These are phyloP conservation scores for Gastracanthus pulcherrimus DNA, from an alignment of 2,888 invertebrate species.

Conservation along the genomic window DNA sequence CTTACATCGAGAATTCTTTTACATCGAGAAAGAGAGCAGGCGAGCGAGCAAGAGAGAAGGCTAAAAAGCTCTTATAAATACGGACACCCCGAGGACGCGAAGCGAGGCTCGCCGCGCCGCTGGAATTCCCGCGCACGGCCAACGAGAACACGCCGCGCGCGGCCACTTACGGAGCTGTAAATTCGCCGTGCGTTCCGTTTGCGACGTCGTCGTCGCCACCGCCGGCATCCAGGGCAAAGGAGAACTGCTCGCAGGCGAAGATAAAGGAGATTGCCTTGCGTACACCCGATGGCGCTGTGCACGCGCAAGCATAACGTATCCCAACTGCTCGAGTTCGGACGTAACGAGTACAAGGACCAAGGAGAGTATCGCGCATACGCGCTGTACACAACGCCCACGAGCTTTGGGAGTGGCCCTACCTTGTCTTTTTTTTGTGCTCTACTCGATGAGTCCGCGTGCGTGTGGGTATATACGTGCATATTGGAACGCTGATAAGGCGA, in stretches of 20 bases:
- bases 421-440: background rate
- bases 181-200: background rate
- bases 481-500: background rate
- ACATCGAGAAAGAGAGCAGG: too few relatives aligned
- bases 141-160: too few relatives aligned
- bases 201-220: too few relatives aligned
- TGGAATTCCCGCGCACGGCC: conserved; percentile 19
- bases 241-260: too few relatives aligned
- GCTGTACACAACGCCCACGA: conserved; percentile 39
- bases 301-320: background rate
- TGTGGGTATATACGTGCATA: too few relatives aligned
- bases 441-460: too few relatives aligned
- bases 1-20: too few relatives aligned
- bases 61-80: conserved; percentile 21
- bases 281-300: too few relatives aligned
- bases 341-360: conserved; percentile 36
- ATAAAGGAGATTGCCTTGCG: conserved; percentile 36
- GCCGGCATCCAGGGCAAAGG: background rate
- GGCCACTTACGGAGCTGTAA: conserved; percentile 43
- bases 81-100: conserved; percentile 46
- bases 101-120: conserved; percentile 10
- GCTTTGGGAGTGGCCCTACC: conserved; percentile 35
- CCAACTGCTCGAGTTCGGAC: too few relatives aligned
- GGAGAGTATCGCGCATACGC: background rate
- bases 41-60: conserved; percentile 6